phyloP scores from a whole-genome alignment of 2,113 vertebrate species.

The Sterrhoptilus dennistouni region DNA sequence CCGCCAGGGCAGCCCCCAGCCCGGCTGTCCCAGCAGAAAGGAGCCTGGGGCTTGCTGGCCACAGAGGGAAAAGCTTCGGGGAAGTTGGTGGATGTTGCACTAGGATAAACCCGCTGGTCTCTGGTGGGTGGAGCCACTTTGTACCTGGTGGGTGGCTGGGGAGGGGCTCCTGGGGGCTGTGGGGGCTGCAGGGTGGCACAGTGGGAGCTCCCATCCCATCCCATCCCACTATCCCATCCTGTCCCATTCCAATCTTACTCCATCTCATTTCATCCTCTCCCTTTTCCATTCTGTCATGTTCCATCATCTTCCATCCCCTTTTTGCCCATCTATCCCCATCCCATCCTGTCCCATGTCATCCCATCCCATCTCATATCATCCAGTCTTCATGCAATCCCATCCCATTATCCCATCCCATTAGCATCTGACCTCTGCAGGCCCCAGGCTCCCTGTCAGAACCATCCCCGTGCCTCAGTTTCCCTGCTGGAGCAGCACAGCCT shows the following conservation, averaged over 20 bases:
- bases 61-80: background rate
- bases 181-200: background rate
- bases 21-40: accelerated
- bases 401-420: background rate
- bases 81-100: background rate
- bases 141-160: background rate
- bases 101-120: background rate
- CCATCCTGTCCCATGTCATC: accelerated
- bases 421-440: background rate
- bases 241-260: too few species aligned
- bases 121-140: background rate
- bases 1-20: background rate
- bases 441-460: background rate
- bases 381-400: too few species aligned
- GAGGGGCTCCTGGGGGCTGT: background rate
- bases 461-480: constrained; percentile 11
- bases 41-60: background rate
- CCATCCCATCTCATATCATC: too few species aligned
- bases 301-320: background rate
- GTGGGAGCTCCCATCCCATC: background rate
- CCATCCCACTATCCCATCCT: background rate
- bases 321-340: background rate
- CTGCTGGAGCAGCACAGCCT: background rate
- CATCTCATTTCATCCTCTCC: too few species aligned
- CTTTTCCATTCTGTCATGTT: background rate